Evolutionary conservation across 1,140 invertebrate genomes (phyloP).

Genomic region (Drosophila aff.): DNA sequence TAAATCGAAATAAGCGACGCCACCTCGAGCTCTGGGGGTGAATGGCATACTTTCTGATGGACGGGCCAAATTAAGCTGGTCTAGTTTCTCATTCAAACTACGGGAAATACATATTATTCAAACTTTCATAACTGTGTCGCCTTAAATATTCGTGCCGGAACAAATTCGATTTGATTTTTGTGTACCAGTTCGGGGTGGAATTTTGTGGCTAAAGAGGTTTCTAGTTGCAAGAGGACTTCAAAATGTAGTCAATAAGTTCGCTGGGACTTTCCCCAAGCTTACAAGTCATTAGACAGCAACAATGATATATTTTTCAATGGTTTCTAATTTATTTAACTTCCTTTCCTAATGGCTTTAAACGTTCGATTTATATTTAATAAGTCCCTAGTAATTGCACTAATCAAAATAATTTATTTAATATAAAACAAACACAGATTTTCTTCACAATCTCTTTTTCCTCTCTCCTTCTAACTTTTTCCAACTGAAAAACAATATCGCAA

Average conservation of each 20-base stretch:
- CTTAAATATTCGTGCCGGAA: slow-evolving; percentile 19
- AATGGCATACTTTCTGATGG: slow-evolving; percentile 49
- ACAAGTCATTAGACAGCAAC: neutral
- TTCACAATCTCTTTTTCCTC: neutral
- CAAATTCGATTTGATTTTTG: slow-evolving; percentile 5
- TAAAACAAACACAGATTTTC: neutral
- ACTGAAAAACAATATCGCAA: slow-evolving; percentile 25
- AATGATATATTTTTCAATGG: no score
- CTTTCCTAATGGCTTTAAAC: no score
- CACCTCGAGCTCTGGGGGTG: slow-evolving; percentile 41
- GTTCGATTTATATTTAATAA: neutral
- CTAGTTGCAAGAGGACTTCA: neutral
- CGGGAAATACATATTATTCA: slow-evolving; percentile 30
- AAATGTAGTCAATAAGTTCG: no score
- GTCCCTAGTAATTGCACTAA: neutral
- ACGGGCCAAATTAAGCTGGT: slow-evolving; percentile 39
- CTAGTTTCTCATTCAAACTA: slow-evolving; percentile 5
- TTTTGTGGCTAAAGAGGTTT: neutral
- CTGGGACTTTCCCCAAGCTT: no score
- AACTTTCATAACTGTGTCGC: slow-evolving; percentile 24
- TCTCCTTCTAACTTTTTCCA: no score
- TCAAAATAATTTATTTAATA: neutral
- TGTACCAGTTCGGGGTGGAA: neutral
- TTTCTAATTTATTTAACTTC: neutral
- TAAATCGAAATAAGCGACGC: slow-evolving; percentile 74